A percentile compares a stretch with the other conserved stretches of the same genome.
Evolutionary conservation across 2,113 vertebrate genomes (phyloP).

Genomic region (Cyanistes caeruleus): DNA sequence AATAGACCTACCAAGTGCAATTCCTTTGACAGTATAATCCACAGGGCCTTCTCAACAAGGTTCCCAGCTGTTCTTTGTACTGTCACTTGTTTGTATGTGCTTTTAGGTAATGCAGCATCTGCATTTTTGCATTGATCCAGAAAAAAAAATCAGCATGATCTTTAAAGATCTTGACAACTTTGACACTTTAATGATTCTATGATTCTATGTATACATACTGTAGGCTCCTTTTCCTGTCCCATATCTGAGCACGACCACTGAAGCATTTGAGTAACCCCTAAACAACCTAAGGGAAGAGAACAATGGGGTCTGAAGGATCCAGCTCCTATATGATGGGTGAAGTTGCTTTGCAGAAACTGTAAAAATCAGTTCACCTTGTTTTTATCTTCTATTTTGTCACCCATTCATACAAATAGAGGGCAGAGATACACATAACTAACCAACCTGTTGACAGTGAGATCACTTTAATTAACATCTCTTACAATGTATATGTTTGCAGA

Average conservation of each 20-base stretch:
- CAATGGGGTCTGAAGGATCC: neutral
- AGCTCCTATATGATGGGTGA: neutral
- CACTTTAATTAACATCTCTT: neutral
- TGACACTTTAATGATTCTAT: neutral
- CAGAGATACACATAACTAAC: neutral
- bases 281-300: neutral
- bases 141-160: neutral
- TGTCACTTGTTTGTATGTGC: neutral
- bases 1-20: neutral
- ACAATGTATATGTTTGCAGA: neutral
- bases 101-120: neutral
- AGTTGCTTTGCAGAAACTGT: neutral
- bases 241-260: neutral
- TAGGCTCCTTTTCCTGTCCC: neutral
- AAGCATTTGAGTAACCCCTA: neutral
- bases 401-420: neutral
- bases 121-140: neutral
- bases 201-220: neutral
- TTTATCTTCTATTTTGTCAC: neutral
- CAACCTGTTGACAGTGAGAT: neutral
- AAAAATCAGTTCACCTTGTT: neutral
- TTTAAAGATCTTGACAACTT: neutral
- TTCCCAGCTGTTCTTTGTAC: neutral
- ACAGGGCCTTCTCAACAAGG: neutral
- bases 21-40: neutral